These are phyloP conservation scores for Leucoptera coffeella DNA, from an alignment of 2,888 invertebrate species.

Conservation along the genomic window DNA sequence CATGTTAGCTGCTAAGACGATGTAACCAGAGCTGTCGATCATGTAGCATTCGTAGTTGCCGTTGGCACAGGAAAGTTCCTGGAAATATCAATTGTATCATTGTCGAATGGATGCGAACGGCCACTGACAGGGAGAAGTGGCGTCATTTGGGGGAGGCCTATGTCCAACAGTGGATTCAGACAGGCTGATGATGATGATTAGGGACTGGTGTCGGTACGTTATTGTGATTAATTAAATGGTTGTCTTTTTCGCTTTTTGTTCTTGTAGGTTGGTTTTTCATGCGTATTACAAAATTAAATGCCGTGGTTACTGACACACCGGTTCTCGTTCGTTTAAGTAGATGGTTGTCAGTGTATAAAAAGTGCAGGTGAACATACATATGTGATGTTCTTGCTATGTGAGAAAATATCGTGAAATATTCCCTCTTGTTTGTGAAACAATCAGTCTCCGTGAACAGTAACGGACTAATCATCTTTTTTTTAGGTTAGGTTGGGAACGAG, in stretches of 20 bases:
- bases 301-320: background rate
- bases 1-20: constrained; percentile 64
- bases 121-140: too few species aligned
- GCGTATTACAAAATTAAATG: background rate
- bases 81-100: constrained; percentile 7
- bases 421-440: too few species aligned
- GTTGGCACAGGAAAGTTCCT: constrained; percentile 39
- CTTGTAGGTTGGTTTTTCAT: background rate
- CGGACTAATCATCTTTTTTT: too few species aligned
- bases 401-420: constrained; percentile 1
- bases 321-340: background rate
- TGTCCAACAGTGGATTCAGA: too few species aligned
- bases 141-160: too few species aligned
- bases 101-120: too few species aligned
- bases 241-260: background rate
- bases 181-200: too few species aligned
- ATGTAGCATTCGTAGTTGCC: constrained; percentile 73
- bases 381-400: too few species aligned
- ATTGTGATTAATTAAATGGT: too few species aligned
- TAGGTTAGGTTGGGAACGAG: too few species aligned
- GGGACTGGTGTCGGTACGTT: too few species aligned
- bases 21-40: constrained; percentile 88
- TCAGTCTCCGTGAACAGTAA: too few species aligned
- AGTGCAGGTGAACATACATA: background rate
- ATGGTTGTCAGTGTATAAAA: background rate